Conservation (phyloP, 2,888 invertebrate genomes). For the Gryllus longicercus region DNA sequence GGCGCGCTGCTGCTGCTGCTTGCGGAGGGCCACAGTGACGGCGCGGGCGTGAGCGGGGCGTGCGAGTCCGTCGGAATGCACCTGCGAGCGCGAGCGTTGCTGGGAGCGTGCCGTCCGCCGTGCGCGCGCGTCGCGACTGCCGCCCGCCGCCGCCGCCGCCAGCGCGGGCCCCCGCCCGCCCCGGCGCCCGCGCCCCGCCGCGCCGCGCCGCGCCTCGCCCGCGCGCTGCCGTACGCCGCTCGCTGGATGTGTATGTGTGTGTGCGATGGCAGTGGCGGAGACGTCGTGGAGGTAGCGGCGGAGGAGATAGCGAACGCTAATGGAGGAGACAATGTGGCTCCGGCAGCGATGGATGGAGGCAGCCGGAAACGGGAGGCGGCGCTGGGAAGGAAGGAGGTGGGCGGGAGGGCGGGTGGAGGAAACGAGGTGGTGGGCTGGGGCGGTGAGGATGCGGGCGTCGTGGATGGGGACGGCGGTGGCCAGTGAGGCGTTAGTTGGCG, state of each 20-base stretch:
- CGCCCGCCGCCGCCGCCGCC: not conserved
- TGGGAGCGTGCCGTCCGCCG: not conserved
- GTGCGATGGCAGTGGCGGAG: not conserved
- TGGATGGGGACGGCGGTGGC: no score
- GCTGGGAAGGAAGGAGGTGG: no score
- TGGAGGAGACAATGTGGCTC: no score
- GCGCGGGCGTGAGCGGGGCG: not conserved
- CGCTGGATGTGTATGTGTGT: not conserved
- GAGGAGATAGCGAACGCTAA: not conserved
- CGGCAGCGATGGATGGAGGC: no score
- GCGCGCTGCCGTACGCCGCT: not conserved
- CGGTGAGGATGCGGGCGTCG: no score
- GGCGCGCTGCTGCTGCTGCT: not conserved
- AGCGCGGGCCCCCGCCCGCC: not conserved
- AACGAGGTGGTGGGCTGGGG: no score
- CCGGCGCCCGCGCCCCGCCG: not conserved
- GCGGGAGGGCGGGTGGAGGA: no score
- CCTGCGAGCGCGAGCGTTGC: not conserved
- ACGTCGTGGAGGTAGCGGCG: not conserved
- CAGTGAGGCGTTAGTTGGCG: no score
- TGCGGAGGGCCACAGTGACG: not conserved
- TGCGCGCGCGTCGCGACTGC: not conserved
- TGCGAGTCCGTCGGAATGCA: conserved; percentile 3
- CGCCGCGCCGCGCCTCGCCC: not conserved
- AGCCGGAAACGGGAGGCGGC: no score